Percentiles rank a stretch among this genome's conserved stretches.
Evolutionary conservation across 2,888 invertebrate species (phyloP).

Genomic region (Erebia epiphron): DNA sequence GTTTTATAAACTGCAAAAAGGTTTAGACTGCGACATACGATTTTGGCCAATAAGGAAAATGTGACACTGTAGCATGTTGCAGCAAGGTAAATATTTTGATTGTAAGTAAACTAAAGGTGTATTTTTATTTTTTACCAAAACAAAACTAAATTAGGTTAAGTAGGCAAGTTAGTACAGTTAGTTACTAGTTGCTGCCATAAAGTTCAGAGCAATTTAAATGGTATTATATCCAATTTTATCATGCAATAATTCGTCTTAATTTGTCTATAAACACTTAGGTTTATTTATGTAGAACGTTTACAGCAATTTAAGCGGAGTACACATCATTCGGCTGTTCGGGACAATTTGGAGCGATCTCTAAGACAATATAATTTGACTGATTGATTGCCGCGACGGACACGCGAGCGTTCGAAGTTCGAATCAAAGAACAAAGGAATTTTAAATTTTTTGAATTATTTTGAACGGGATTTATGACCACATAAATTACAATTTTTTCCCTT

Average conservation of each 20-base stretch:
- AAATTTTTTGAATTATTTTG: conserved; percentile 33
- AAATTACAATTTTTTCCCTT: conserved; percentile 20
- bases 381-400: conserved; percentile 64
- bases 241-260: conserved; percentile 18
- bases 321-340: conserved; percentile 52
- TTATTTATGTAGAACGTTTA: conserved; percentile 46
- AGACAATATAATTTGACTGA: conserved; percentile 81
- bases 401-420: conserved; percentile 45
- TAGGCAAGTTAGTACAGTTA: background rate
- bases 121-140: background rate
- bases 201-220: conserved; percentile 8
- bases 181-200: background rate
- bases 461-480: conserved; percentile 33
- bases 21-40: too few species aligned
- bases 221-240: conserved; percentile 1
- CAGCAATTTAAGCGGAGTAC: conserved; percentile 52
- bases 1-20: too few species aligned
- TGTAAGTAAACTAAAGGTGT: too few species aligned
- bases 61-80: too few species aligned
- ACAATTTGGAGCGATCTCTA: conserved; percentile 67
- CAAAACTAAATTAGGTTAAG: background rate
- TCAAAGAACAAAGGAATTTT: conserved; percentile 37
- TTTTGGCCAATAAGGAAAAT: too few species aligned
- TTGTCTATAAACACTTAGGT: conserved; percentile 35
- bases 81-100: too few species aligned